Percentiles rank a stretch among this genome's conserved stretches.
These are phyloP conservation scores for Spilarctia lutea DNA, from an alignment of 2,888 invertebrate species.

Conservation along the genomic window DNA sequence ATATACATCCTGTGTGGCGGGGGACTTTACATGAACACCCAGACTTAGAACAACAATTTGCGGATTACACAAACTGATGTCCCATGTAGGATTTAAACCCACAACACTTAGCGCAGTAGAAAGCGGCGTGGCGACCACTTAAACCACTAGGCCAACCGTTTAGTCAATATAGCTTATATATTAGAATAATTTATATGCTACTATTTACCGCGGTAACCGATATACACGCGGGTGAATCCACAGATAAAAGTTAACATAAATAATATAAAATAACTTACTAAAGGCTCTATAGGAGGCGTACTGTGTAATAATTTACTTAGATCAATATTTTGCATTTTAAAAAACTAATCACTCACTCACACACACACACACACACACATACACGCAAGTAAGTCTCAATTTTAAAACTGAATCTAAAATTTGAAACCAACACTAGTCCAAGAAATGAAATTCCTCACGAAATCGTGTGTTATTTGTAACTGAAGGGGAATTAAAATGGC, in stretches of 20 bases:
- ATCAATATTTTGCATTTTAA: conserved; percentile 25
- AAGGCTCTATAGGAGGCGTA: neutral
- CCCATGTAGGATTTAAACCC: too few relatives aligned
- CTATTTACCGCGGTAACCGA: too few relatives aligned
- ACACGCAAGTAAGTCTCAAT: neutral
- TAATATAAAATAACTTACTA: conserved; percentile 4
- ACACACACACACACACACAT: neutral
- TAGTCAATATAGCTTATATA: too few relatives aligned
- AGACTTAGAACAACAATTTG: too few relatives aligned
- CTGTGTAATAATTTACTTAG: neutral
- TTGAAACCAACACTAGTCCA: neutral
- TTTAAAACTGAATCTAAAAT: neutral
- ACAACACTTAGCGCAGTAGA: too few relatives aligned
- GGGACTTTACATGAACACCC: too few relatives aligned
- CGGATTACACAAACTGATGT: too few relatives aligned
- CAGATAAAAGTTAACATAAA: neutral
- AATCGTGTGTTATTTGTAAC: conserved; percentile 12
- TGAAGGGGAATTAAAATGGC: conserved; percentile 5
- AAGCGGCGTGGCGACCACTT: too few relatives aligned
- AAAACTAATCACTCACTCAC: neutral
- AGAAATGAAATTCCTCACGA: neutral
- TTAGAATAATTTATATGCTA: too few relatives aligned
- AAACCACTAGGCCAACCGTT: too few relatives aligned
- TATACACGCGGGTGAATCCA: too few relatives aligned
- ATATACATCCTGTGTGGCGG: too few relatives aligned